Base-by-base conservation (phyloP, 2,888 invertebrate genomes). In the Volucella bombylans region DNA sequence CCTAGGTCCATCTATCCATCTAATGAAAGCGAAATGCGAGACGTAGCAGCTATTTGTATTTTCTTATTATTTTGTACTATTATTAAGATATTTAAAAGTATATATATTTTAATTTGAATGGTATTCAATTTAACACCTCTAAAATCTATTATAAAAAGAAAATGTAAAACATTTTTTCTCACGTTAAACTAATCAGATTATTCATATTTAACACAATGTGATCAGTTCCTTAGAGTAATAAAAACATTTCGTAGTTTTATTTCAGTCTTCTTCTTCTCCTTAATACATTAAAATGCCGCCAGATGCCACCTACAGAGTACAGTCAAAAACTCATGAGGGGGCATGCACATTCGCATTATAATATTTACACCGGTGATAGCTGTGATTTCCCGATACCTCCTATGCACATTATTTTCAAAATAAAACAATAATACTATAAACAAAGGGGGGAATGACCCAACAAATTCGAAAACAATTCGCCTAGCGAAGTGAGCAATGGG, bases 351-450 rank as follows among this genome's bases (percentile, higher is more conserved):
- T 69, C 14, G 31, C 54, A 52, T 23, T 72, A 49, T 49, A 9
- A 8, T 64, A 65, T 73, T 73, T 73, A 57, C 38, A 31, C 73
- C 73, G 73, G 73, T 43, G 57, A 23, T 31, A 31, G 31, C 31
- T 31, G 31, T 31, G 31, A 31, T 31, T 31, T 31, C 31, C 6
- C 31, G 6, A 31, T 31, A 4, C 31, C 31, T 31, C 31, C 4
- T 6, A 31, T 31, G 31, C 31, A 31, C 31, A 31, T 31, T 31
- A 31, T 31, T 31, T 31, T 31, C 31, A 31, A 31, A 31, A 31
- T 31, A 31, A 31, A 31, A 31, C 31, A 31, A 31, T 31, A 31
- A 31, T 31, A 31, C 6, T 31, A 31, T 31, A 31, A 31, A 31
- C 31, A 31, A 31, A 31, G 31, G 31, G 31, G 31, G 31, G 31